Evolutionary conservation across 2,113 vertebrate species (phyloP).

Genomic region (Callocephalon fimbriatum): DNA sequence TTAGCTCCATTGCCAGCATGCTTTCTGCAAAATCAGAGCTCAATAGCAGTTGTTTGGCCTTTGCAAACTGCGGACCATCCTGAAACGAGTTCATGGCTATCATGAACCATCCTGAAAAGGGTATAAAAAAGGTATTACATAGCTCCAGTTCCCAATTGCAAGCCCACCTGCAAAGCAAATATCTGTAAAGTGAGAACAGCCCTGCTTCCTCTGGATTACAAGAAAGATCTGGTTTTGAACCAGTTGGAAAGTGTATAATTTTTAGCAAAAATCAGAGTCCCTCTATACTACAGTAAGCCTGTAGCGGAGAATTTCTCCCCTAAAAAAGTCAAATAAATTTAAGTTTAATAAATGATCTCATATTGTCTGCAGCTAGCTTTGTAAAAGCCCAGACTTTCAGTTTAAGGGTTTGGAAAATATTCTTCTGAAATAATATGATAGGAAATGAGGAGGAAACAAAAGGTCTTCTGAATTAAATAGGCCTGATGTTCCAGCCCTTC

Average conservation of each 20-base stretch:
- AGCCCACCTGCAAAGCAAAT: background rate
- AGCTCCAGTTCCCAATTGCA: background rate
- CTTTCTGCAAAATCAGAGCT: background rate
- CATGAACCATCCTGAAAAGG: background rate
- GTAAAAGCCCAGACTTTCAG: background rate
- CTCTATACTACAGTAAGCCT: background rate
- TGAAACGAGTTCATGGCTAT: background rate
- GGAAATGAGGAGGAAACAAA: background rate
- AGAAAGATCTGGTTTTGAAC: background rate
- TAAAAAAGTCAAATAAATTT: background rate
- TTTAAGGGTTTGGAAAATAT: background rate
- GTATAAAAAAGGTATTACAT: background rate
- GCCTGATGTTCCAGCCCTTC: background rate
- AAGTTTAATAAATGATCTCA: background rate
- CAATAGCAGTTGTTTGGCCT: background rate
- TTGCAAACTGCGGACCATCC: background rate
- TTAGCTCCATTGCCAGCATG: background rate
- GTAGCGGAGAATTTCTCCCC: background rate
- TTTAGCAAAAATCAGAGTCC: background rate
- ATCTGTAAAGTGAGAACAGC: background rate
- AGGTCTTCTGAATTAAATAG: background rate
- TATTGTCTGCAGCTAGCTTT: background rate
- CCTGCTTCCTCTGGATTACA: background rate
- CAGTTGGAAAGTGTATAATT: background rate
- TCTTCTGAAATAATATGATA: background rate